Evolutionary conservation across 2,113 vertebrate genomes (phyloP), one percentile per base, ranked within the genome.

Genomic region (Ammodytes dubius): DNA sequence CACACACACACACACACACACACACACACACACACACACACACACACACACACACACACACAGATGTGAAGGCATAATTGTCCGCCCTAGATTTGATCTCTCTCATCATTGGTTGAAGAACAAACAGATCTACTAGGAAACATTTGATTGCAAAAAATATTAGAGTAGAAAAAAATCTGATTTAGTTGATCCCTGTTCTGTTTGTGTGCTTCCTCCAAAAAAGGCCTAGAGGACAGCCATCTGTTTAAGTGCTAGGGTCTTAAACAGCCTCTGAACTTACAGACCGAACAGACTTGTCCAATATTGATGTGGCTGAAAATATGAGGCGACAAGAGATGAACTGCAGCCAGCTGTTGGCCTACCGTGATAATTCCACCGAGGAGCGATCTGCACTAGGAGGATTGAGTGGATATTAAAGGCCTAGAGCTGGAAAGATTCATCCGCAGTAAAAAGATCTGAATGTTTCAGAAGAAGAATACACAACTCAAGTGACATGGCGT

Each of bases 261-360:
- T 69, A 84, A 84, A 83, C 43, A 60, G 76, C 66, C 82, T 74
- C 75, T 85, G 84, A 86, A 89, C 85, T 88, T 86, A 27, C 27
- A 27, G 27, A 27, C 27, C 27, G 67, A 85, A 75, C 86, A 82
- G 75, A 83, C 85, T 86, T 83, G 84, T 80, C 74, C 77, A 79
- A 82, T 88, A 90, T 81, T 88, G 89, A 92, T 91, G 89, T 76
- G 63, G 82, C 67, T 69, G 74, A 85, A 91, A 88, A 92, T 75
- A 72, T 66, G 74, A 92, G 81, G 70, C 6, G 84, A 92, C 90
- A 89, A 71, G 88, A 92, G 85, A 92, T 89, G 84, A 92, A 90
- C 83, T 50, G 74, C 78, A 74, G 87, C 87, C 93, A 94, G 90
- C 91, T 95, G 94, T 90, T 84, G 81, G 89, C 75, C 86, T 89